Conservation (phyloP, 2,797 vertebrate species). For the Manis javanica region DNA sequence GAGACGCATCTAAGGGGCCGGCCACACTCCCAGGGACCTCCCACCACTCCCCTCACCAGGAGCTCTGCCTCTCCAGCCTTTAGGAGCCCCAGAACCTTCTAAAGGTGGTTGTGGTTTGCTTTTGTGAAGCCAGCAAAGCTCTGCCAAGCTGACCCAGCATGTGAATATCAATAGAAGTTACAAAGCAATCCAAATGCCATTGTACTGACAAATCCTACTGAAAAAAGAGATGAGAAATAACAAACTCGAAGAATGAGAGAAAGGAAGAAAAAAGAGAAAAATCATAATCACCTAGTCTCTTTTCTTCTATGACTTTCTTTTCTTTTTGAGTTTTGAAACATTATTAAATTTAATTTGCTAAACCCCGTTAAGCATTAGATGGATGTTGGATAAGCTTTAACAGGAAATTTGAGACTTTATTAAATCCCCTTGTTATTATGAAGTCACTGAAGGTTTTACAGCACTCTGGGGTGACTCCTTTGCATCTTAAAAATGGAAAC, state of each 20-base stretch:
- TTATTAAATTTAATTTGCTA: constrained; percentile 58
- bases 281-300: not conserved
- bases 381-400: constrained; percentile 57
- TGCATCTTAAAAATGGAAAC: constrained; percentile 49
- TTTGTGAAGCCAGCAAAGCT: constrained; percentile 13
- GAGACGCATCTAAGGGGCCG: not conserved
- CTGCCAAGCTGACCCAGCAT: not conserved
- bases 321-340: constrained; percentile 56
- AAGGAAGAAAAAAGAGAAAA: constrained; percentile 1
- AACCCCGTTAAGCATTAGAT: constrained; percentile 62
- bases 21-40: constrained; percentile 28
- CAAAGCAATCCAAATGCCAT: constrained; percentile 9
- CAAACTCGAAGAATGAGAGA: not conserved
- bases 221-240: constrained; percentile 42
- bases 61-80: not conserved
- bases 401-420: constrained; percentile 68
- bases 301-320: constrained; percentile 49
- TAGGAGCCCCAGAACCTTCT: constrained; percentile 20
- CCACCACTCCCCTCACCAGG: not conserved
- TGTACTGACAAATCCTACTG: not conserved
- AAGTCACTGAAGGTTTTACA: constrained; percentile 50
- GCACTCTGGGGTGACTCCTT: constrained; percentile 49
- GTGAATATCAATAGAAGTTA: constrained; percentile 44
- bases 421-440: constrained; percentile 58
- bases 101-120: constrained; percentile 40